These are phyloP conservation scores for Parapristionchus giblindavisi DNA, from an alignment of 2,888 invertebrate genomes.

Conservation along the genomic window DNA sequence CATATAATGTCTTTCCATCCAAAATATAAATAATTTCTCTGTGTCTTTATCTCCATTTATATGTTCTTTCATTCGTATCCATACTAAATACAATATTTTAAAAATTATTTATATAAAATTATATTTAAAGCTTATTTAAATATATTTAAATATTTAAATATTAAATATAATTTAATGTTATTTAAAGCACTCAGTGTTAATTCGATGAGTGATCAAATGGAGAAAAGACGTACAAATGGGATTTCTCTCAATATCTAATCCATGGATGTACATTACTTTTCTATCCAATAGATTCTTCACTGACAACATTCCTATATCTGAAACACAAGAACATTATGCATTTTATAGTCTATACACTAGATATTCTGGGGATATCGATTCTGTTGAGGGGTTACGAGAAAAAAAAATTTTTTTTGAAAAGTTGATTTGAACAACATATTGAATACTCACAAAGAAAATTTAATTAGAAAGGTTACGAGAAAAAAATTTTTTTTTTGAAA, in stretches of 20 bases:
- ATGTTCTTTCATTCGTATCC: constrained; percentile 61
- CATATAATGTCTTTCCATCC: constrained; percentile 64
- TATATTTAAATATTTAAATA: neutral
- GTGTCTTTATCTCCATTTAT: constrained; percentile 50
- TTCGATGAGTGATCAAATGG: too few relatives aligned
- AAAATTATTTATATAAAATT: neutral
- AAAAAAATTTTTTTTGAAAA: too few relatives aligned
- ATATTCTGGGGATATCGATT: too few relatives aligned
- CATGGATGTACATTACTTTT: constrained; percentile 61
- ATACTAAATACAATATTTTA: constrained; percentile 55
- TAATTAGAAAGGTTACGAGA: too few relatives aligned
- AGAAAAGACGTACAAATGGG: constrained; percentile 53
- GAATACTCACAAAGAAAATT: too few relatives aligned
- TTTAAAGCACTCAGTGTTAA: too few relatives aligned
- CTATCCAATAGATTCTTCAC: constrained; percentile 54
- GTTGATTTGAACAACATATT: too few relatives aligned
- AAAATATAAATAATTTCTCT: constrained; percentile 62
- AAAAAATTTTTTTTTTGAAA: too few relatives aligned
- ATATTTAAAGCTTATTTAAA: neutral
- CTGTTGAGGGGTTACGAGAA: too few relatives aligned
- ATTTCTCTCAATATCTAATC: constrained; percentile 54
- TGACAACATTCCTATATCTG: constrained; percentile 59
- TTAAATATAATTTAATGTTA: constrained; percentile 25
- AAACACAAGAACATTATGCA: constrained; percentile 1
- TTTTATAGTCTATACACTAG: too few relatives aligned